Evolutionary conservation across 1,140 invertebrate genomes (phyloP), one percentile per base, ranked within the genome.

Genomic region (Hyles vespertilio): DNA sequence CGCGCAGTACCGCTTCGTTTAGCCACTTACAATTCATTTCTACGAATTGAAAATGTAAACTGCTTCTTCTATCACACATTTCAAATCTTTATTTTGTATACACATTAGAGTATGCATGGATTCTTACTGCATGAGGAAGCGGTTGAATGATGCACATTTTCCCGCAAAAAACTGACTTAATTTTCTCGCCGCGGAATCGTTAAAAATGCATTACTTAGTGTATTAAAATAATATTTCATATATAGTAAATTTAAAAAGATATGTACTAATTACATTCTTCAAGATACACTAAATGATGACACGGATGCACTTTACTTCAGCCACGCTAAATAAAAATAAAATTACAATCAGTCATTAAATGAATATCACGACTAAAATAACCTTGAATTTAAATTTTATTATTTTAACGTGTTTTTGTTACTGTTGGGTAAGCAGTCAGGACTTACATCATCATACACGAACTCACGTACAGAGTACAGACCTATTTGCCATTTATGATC

Each of bases 21-120:
- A 56, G 62, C 64, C 61, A 62, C 63, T 73, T 69, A 66, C 59
- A 58, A 73, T 68, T 70, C 58, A 63, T 57, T 64, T 69, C 61
- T 56, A 60, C 49, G 53, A 67, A 67, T 56, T 34, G 32, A 43
- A 46, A 40, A 40, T 40, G 36, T 40, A 40, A 40, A 40, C 36
- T 5, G 36, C 36, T 40, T 8, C 36, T 40, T 40, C 1, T 40
- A 40, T 40, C 36, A 5, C 36, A 40, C 8, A 40, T 40, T 40
- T 8, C 8, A 40, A 40, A 40, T 40, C 36, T 40, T 5, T 40
- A 40, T 5, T 40, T 5, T 40, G 8, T 40, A 8, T 40, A 40
- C 8, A 40, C 36, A 5, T 8, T 40, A 2, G 8, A 40, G 5
- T 40, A 5, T 8, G 36, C 4, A 8, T 8, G 36, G 36, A 40